phyloP scores from a whole-genome alignment of 2,113 vertebrate species.

The Ornithorhynchus anatinus region DNA sequence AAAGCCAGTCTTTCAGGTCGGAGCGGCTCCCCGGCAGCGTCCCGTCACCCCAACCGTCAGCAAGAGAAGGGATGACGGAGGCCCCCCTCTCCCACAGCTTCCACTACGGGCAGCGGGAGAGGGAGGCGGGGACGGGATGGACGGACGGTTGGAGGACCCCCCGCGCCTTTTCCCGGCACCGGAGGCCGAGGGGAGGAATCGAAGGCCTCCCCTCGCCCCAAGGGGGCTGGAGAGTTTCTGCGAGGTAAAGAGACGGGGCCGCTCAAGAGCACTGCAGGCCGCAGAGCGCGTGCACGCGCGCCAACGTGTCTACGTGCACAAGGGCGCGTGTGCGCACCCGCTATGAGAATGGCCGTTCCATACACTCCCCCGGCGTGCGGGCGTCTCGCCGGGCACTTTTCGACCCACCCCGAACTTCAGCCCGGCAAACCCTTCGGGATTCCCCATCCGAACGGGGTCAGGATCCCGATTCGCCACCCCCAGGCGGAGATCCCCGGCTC shows the following conservation, averaged over 20 bases:
- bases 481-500: neutral
- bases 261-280: too few species aligned
- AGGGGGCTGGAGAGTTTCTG: neutral
- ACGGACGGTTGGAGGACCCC: too few species aligned
- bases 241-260: too few species aligned
- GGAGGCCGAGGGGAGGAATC: neutral
- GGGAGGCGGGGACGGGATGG: too few species aligned
- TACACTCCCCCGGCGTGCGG: too few species aligned
- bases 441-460: neutral
- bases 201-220: neutral
- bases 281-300: too few species aligned
- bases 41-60: constrained; percentile 32
- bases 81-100: constrained; percentile 45
- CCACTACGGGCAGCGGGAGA: constrained; percentile 13
- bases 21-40: constrained; percentile 32
- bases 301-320: too few species aligned
- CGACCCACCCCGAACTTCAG: too few species aligned
- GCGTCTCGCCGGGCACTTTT: too few species aligned
- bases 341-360: too few species aligned
- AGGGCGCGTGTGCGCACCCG: too few species aligned
- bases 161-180: constrained; percentile 7
- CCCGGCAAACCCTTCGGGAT: neutral
- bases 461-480: neutral
- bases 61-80: constrained; percentile 33
- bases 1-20: constrained; percentile 35